phyloP scores from a whole-genome alignment of 2,113 vertebrate species.

The Oncorhynchus kisutch region DNA sequence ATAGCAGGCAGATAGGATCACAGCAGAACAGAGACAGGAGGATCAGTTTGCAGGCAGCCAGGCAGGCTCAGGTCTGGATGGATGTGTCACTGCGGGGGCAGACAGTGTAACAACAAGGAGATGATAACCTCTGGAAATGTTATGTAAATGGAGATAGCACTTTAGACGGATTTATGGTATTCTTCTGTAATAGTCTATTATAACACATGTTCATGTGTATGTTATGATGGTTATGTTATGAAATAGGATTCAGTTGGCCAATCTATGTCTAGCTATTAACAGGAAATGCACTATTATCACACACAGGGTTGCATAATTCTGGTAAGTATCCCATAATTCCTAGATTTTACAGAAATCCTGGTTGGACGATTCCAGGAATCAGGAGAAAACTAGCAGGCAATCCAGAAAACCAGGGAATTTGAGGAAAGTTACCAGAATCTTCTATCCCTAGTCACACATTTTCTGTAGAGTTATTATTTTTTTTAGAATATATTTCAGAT shows the following conservation, averaged over 20 bases:
- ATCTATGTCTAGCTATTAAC: no score
- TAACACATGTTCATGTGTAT: not conserved
- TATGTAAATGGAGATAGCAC: conserved; percentile 23
- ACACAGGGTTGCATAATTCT: no score
- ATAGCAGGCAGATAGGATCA: not conserved
- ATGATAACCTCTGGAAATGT: conserved; percentile 2
- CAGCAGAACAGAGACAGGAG: conserved; percentile 30
- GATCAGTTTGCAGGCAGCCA: not conserved
- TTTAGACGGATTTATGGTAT: not conserved
- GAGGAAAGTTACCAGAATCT: not conserved
- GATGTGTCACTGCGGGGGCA: not conserved
- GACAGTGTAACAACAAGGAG: not conserved
- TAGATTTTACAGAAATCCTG: no score
- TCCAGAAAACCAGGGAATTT: no score
- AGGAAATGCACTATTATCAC: no score
- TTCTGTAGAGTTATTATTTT: not conserved
- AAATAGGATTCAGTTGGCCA: no score
- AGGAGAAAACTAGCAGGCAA: no score
- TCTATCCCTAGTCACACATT: not conserved
- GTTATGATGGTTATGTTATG: no score
- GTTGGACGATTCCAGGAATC: no score
- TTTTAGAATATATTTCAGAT: not conserved
- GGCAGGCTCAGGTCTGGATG: not conserved
- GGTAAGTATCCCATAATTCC: no score
- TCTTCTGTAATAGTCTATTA: conserved; percentile 25